Evolutionary conservation across 2,888 invertebrate genomes (phyloP), one percentile per base, ranked within the genome.

Genomic region (Drosophila formosana): DNA sequence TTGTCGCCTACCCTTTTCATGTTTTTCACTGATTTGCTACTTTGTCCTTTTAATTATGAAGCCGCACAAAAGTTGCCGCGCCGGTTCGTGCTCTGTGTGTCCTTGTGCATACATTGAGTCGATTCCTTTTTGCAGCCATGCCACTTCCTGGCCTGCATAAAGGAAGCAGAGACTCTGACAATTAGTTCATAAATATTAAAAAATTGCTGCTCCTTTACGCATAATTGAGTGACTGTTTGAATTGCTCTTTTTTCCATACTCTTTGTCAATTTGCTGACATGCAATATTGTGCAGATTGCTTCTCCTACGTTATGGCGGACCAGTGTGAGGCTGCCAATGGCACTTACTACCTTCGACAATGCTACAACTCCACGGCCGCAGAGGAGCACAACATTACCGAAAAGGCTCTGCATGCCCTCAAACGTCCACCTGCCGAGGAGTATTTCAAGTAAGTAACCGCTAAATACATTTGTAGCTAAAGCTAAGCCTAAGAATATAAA

Each of bases 361-460:
- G 95, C 83, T 93, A 94, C 69, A 95, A 95, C 90, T 93, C 94
- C 64, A 94, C 92, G 28, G 94, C 94, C 79, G 92, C 94, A 23
- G 87, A 92, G 23, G 92, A 93, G 23, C 92, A 94, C 80, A 94
- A 95, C 75, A 94, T 95, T 58, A 92, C 93, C 1, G 93, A 93
- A 34, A 78, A 94, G 76, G 94, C 95, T 4, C 93, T 94, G 32
- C 93, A 92, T 55, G 94, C 94, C 4, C 89, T 95, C 8, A 93
- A 94, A 60, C 93, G 94, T 66, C 95, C 95, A 45, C 95, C 96
- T 2, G 95, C 95, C 43, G 95, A 96, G 90, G 95, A 96, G 91
- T 96, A 95, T 89, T 95, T 96, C 89, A 95, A 94, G 95, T 95
- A 90, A 93, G 94, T 83, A 11, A 4, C 28, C 4, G 28, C 28